A percentile compares a stretch with the other conserved stretches of the same genome.
Evolutionary conservation across 1,140 invertebrate genomes (phyloP).

Genomic region (Drosophila ercepeae): DNA sequence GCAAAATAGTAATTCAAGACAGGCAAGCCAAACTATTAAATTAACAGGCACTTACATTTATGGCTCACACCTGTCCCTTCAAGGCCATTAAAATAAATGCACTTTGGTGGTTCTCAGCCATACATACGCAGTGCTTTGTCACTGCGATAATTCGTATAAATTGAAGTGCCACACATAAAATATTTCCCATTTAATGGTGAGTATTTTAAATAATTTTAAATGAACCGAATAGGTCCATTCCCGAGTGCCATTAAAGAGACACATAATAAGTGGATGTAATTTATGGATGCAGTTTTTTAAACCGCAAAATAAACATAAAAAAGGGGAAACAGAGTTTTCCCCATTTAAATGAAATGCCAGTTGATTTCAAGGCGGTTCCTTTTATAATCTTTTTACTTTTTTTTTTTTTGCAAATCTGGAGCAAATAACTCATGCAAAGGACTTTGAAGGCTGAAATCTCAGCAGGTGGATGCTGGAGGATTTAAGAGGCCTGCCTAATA

Average conservation of each 20-base stretch:
- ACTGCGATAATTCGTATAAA: conserved; percentile 45
- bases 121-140: conserved; percentile 41
- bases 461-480: conserved; percentile 30
- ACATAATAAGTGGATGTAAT: conserved; percentile 55
- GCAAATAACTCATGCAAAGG: conserved; percentile 64
- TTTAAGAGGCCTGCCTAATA: conserved; percentile 54
- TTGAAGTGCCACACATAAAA: conserved; percentile 48
- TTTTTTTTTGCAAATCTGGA: conserved; percentile 23
- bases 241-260: conserved; percentile 46
- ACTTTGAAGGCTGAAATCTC: conserved; percentile 51
- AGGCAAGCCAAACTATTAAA: background rate
- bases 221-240: conserved; percentile 34
- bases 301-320: conserved; percentile 33
- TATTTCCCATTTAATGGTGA: conserved; percentile 44
- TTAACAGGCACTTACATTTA: conserved; percentile 20
- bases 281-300: conserved; percentile 49
- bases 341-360: conserved; percentile 32
- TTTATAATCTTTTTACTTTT: no score
- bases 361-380: conserved; percentile 19
- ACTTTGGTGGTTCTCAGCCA: conserved; percentile 1
- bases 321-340: background rate
- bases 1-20: background rate
- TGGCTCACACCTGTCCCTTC: conserved; percentile 19
- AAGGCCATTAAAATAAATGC: conserved; percentile 30
- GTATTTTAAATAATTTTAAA: conserved; percentile 58